A percentile compares a stretch with the other conserved stretches of the same genome.
Conservation (phyloP, 2,113 vertebrate genomes). For the Opisthocomus hoazin region DNA sequence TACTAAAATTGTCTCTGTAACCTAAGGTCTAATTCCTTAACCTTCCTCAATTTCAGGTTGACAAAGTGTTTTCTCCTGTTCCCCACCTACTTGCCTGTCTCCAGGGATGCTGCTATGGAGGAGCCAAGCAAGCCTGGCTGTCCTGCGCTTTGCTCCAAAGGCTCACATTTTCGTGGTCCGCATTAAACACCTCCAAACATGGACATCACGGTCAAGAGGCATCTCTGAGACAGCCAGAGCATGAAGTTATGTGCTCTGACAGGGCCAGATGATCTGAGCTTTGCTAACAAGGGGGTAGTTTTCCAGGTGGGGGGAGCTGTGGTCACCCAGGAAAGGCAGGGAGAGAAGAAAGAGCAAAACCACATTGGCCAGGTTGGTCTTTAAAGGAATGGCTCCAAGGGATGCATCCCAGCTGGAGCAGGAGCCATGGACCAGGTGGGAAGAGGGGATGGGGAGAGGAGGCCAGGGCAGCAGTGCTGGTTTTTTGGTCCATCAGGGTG, state of each 20-base stretch:
- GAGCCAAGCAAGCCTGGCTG: not conserved
- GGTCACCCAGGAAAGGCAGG: not conserved
- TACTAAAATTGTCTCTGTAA: not conserved
- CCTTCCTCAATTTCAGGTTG: not conserved
- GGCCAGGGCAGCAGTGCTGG: not conserved
- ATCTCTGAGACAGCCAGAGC: not conserved
- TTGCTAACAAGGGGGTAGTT: not conserved
- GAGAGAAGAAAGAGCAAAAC: not conserved
- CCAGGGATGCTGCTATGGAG: not conserved
- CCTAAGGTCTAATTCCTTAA: not conserved
- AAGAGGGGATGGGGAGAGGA: not conserved
- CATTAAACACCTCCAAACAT: not conserved
- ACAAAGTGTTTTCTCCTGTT: not conserved
- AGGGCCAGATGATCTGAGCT: not conserved
- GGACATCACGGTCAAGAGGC: not conserved
- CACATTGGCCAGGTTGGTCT: not conserved
- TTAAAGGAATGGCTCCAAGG: not conserved
- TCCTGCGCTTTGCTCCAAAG: not conserved
- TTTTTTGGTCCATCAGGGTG: not conserved
- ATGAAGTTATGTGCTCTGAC: not conserved
- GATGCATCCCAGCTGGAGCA: not conserved
- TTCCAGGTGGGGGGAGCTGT: not conserved
- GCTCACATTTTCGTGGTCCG: rapidly evolving
- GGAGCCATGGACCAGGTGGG: not conserved
- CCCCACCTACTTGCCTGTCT: not conserved